Evolutionary conservation across 1,140 invertebrate genomes (phyloP), one percentile per base, ranked within the genome.

Genomic region (Aphelenchoides fujianensis): DNA sequence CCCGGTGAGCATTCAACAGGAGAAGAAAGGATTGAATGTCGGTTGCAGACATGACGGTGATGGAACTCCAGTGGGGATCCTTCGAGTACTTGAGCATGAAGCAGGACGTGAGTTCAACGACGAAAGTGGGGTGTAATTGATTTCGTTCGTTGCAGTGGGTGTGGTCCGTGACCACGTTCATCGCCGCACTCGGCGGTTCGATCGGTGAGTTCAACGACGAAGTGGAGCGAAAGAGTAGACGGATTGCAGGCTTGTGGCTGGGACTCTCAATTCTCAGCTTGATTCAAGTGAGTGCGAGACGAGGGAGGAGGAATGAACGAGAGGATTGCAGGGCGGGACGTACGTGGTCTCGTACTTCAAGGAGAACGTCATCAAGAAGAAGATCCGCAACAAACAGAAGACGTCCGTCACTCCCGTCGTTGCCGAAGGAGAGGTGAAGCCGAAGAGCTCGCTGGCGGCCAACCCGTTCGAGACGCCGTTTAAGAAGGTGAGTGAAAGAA

Each of bases 61-160:
- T 83, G 27, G 37, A 79, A n/a, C 72, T 83, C 9, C 68, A 80
- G 28, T 83, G 82, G 82, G 82, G 83, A 16, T 77, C 74, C 16
- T 78, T 83, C 70, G 82, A 83, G 36, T 83, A 83, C 59, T 52
- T 84, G 30, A 75, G 76, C 16, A 67, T 83, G 69, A 77, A 84
- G 31, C 82, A 83, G 66, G 70, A 82, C 32, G 41, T 48, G 12
- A 48, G 41, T 48, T 48, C 41, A 16, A n/a, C n/a, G 23, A 48
- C 23, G 41, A 48, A 16, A 48, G 41, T 16, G 12, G 23, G 23
- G 41, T 48, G 12, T 48, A 48, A 16, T 48, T 16, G 41, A n/a
- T n/a, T n/a, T n/a, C n/a, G 23, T 48, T 12, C 41, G 23, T 48
- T 48, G n/a, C 23, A 48, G 41, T 82, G 78, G 80, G 77, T 80